Evolutionary conservation across 2,888 invertebrate genomes (phyloP), one percentile per base, ranked within the genome.

Genomic region (Lycocerus yunnanus): DNA sequence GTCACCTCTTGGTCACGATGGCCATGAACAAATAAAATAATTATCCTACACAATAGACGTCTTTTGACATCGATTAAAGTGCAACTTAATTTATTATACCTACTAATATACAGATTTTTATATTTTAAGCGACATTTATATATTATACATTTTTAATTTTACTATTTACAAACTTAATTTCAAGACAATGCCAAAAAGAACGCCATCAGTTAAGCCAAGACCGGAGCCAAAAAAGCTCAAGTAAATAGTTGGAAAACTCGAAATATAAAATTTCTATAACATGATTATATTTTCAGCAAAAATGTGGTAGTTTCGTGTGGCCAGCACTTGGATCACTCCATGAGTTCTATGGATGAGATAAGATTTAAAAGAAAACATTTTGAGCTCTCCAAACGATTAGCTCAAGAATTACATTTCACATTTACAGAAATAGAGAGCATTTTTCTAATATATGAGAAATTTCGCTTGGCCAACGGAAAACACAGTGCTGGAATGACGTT

Each of bases 291-390:
- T 67, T 67, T 1, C 14, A 27, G 67, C 3, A 59, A 16, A 71
- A 20, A 14, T 15, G 27, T n/a, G 59, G 16, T 11, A 8, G 63
- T 70, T 72, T 66, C 69, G 10, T 65, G 68, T 43, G 83, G 84
- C 9, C 79, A 72, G 61, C 80, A 78, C 66, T 84, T 92, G 16
- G 92, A 92, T 81, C 87, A 88, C 15, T 88, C 90, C 58, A 86
- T 92, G 80, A 91, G 92, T 81, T 90, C 90, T 68, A 91, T 92
- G 88, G 92, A 92, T 82, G 92, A 92, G 82, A 91, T 91, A 2
- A 88, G 92, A 4, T 92, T 92, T 78, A 87, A 90, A 1, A 92
- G 91, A 76, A 90, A 90, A 80, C 88, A 92, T 79, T 88, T 90
- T n/a, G 84, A 86, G 0, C 80, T 90, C 20, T 90, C 92, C 83